Evolutionary conservation across 2,888 invertebrate species (phyloP).

Genomic region (Eristalinus sepulchralis): DNA sequence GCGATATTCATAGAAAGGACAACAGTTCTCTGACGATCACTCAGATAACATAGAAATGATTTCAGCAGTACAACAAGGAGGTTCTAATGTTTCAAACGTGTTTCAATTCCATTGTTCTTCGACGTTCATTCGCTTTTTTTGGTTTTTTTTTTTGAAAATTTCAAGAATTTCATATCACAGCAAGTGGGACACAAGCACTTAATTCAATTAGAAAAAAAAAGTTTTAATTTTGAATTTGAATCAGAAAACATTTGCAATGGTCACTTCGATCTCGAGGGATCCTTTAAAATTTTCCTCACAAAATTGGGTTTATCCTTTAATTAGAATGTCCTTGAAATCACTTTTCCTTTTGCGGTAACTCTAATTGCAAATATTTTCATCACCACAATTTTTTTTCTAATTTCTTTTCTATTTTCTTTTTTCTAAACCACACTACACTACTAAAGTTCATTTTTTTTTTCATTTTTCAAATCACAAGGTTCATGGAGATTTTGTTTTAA

Average conservation of each 20-base stretch:
- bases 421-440: constrained; percentile 67
- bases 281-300: constrained; percentile 12
- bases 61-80: constrained; percentile 53
- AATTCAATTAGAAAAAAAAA: constrained; percentile 54
- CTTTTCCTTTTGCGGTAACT: constrained; percentile 11
- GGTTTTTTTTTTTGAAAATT: constrained; percentile 38
- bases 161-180: constrained; percentile 74
- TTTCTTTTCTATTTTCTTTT: constrained; percentile 26
- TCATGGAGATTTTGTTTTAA: constrained; percentile 20
- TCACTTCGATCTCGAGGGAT: constrained; percentile 12
- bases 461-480: constrained; percentile 4
- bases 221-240: constrained; percentile 44
- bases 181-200: constrained; percentile 78
- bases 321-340: constrained; percentile 28
- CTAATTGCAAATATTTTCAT: constrained; percentile 65
- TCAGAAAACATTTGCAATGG: constrained; percentile 73
- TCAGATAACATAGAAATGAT: constrained; percentile 51
- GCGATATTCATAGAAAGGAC: constrained; percentile 77
- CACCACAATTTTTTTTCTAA: constrained; percentile 27
- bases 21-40: constrained; percentile 52
- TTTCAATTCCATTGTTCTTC: constrained; percentile 78
- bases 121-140: constrained; percentile 45
- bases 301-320: not conserved
- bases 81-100: constrained; percentile 78
- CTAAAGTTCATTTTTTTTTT: constrained; percentile 14